Percentiles rank a stretch among this genome's conserved stretches.
phyloP scores from a whole-genome alignment of 2,888 invertebrate species.

The Drosophila buzzatii region DNA sequence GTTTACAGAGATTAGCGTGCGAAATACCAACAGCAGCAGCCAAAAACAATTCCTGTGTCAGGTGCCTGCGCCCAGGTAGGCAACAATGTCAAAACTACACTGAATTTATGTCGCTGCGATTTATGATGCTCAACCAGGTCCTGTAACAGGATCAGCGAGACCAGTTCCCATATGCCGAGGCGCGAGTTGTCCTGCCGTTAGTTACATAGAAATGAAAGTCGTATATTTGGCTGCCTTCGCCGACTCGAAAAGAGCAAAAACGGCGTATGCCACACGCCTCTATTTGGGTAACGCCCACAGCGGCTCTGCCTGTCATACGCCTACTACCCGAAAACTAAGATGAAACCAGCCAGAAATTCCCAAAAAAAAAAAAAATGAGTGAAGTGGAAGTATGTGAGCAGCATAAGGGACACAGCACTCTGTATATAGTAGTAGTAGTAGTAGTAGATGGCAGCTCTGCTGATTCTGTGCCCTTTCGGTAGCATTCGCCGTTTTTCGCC shows the following conservation, averaged over 20 bases:
- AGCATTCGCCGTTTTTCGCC: conserved; percentile 46
- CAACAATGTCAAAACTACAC: conserved; percentile 67
- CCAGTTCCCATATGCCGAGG: conserved; percentile 26
- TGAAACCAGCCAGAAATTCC: conserved; percentile 7
- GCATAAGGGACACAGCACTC: not conserved
- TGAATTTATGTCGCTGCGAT: conserved; percentile 75
- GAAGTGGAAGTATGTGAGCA: not conserved
- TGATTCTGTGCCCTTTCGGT: conserved; percentile 52
- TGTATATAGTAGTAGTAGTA: too few relatives aligned
- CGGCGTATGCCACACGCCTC: conserved; percentile 62
- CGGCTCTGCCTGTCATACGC: conserved; percentile 65
- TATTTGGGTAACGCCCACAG: conserved; percentile 71
- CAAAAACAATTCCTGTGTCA: conserved; percentile 49
- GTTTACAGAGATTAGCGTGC: conserved; percentile 78
- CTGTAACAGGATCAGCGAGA: conserved; percentile 15
- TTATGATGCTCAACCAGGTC: conserved; percentile 53
- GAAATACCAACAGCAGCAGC: conserved; percentile 44
- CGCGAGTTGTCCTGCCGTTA: conserved; percentile 52
- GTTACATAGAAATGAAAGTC: conserved; percentile 70
- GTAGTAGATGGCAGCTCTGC: conserved; percentile 28
- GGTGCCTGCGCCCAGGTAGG: conserved; percentile 53
- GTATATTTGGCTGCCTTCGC: conserved; percentile 43
- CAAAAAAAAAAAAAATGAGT: conserved; percentile 11
- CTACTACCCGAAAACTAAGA: conserved; percentile 55
- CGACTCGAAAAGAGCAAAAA: conserved; percentile 41